Evolutionary conservation across 2,888 invertebrate genomes (phyloP).

Genomic region (Trileptium ribeirensis): DNA sequence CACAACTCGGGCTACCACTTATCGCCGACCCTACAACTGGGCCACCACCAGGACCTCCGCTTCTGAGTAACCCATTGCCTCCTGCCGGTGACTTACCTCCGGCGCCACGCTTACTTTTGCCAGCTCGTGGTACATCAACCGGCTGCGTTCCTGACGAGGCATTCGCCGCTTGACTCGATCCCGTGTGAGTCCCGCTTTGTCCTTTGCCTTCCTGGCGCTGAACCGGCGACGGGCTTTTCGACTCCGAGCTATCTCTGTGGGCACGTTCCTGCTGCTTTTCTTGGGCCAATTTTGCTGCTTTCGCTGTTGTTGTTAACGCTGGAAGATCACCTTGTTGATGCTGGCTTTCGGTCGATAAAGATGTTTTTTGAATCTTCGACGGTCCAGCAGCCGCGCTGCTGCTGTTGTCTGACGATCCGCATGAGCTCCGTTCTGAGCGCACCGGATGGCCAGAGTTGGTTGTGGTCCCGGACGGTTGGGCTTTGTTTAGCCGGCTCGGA

Average conservation of each 20-base stretch:
- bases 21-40: background rate
- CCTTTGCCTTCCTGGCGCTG: too few relatives aligned
- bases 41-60: background rate
- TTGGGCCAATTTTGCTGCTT: background rate
- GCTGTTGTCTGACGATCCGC: background rate
- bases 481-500: conserved; percentile 60
- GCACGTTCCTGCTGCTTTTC: background rate
- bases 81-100: background rate
- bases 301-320: background rate
- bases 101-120: background rate
- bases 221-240: background rate
- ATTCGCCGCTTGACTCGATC: background rate
- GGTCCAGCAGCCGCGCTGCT: background rate
- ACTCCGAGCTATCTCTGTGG: background rate
- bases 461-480: background rate
- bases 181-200: too few relatives aligned
- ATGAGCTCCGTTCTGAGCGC: background rate
- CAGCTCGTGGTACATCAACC: background rate
- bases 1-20: background rate
- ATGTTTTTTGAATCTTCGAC: too few relatives aligned
- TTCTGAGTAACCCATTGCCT: too few relatives aligned
- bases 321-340: background rate
- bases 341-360: background rate
- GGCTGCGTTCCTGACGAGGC: background rate
- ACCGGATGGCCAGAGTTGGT: background rate